Evolutionary conservation across 1,140 invertebrate genomes (phyloP).

Genomic region (Palaemon carinicauda): DNA sequence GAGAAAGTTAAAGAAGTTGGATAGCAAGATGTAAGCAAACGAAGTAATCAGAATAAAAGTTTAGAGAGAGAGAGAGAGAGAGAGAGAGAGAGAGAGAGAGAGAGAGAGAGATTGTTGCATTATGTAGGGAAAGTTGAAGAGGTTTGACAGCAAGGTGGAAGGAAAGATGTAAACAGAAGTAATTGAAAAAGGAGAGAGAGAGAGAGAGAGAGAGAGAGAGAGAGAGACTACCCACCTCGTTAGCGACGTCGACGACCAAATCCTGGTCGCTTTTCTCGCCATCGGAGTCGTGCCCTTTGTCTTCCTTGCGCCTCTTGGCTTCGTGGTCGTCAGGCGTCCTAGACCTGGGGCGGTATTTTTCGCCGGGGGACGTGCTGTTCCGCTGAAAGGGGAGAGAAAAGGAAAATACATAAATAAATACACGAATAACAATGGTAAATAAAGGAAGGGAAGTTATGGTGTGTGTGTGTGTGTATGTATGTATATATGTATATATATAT

Average conservation of each 20-base stretch:
- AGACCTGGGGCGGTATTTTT: slow-evolving; percentile 56
- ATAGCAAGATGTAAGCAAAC: not conserved
- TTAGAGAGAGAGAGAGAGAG: not conserved
- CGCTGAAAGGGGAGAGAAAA: not conserved
- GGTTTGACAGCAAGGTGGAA: not conserved
- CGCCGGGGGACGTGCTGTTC: slow-evolving; percentile 50
- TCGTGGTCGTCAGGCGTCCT: slow-evolving; percentile 57
- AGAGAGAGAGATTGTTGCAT: too few species aligned
- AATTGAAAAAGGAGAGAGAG: too few species aligned
- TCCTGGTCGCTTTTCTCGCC: slow-evolving; percentile 70
- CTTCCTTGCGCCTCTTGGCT: slow-evolving; percentile 52
- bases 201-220: not conserved
- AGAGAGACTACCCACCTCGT: slow-evolving; percentile 17
- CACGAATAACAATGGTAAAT: not conserved
- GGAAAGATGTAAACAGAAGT: too few species aligned
- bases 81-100: too few species aligned
- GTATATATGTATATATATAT: too few species aligned
- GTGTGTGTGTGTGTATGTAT: too few species aligned
- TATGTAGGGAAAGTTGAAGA: not conserved
- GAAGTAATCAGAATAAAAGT: not conserved
- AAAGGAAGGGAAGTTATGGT: too few species aligned
- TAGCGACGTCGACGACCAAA: slow-evolving; percentile 69
- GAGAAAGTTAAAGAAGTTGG: not conserved
- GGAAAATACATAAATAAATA: not conserved
- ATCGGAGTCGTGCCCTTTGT: slow-evolving; percentile 65